Base-by-base conservation (phyloP, 1,140 invertebrate genomes). In the Heliconius himera region DNA sequence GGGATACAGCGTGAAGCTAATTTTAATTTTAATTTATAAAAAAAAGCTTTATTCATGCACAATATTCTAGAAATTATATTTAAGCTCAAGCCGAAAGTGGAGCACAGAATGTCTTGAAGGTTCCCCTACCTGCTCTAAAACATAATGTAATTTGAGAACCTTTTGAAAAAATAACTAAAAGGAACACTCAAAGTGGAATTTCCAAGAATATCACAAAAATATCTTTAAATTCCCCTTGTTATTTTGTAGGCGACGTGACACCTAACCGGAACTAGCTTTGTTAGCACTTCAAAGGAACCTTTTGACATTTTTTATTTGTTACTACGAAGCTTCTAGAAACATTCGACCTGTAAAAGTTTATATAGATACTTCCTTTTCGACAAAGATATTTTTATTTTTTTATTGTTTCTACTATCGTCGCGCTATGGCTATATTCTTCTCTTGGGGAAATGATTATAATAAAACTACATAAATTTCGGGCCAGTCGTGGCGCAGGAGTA, bases 291-390 rank as follows among this genome's bases (percentile, higher is more conserved):
- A 66, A 66, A 66, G 22, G 22, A 66, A 66, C 8, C 60, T 8
- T 66, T 66, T 66, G 26, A 29, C 60, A 66, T 22, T 66, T 26
- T 66, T 56, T 56, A 20, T 66, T 26, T 66, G 22, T 66, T 26
- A 66, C 22, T 66, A 13, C 60, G 26, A 26, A 66, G 60, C 60
- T 66, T 29, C 60, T 26, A 66, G 60, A n/a, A 66, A 66, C 11
- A 29, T 66, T 66, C 60, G 26, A 66, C 60, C 60, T 66, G 60
- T 66, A 26, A 66, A 66, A 66, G 60, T 66, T 66, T 66, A 29
- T 26, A 66, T 66, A 66, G 60, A 22, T 26, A 66, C n/a, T 56
- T 56, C 54, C 9, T 56, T 22, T 56, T 56, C 20, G 22, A 56
- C 54, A 56, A 56, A 56, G n/a, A 22, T 8, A 56, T 22, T 56